Conservation (phyloP, 2,113 vertebrate genomes). For the Mastomys natalensis region DNA sequence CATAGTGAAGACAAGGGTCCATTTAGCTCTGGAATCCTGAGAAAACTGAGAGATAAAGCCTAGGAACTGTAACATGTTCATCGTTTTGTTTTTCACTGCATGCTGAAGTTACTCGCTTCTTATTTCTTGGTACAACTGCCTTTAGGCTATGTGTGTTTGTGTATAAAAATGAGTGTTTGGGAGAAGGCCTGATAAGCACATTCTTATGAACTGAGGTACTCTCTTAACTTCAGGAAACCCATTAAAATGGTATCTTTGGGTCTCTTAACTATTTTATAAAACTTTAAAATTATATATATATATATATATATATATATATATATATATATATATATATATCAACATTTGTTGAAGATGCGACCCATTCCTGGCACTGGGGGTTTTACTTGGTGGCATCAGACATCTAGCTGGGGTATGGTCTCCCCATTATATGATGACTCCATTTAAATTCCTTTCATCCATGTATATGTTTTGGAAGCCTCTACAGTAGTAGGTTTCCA, state of each 20-base stretch:
- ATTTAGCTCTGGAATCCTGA: background rate
- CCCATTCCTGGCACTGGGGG: background rate
- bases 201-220: background rate
- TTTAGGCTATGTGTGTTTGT: background rate
- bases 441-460: background rate
- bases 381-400: background rate
- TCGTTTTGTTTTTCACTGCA: background rate
- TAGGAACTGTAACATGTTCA: background rate
- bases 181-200: background rate
- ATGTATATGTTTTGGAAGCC: background rate
- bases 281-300: background rate
- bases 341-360: background rate
- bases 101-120: background rate
- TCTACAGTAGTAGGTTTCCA: background rate
- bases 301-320: background rate
- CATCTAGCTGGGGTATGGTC: background rate
- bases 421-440: background rate
- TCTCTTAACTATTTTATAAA: background rate
- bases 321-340: background rate
- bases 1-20: background rate
- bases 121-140: background rate
- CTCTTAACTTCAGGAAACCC: background rate
- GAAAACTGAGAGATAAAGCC: background rate
- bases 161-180: background rate
- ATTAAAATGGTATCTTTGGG: background rate